Percentiles rank a stretch among this genome's conserved stretches.
Evolutionary conservation across 2,888 invertebrate species (phyloP).

Genomic region (Agonopterix arenella): DNA sequence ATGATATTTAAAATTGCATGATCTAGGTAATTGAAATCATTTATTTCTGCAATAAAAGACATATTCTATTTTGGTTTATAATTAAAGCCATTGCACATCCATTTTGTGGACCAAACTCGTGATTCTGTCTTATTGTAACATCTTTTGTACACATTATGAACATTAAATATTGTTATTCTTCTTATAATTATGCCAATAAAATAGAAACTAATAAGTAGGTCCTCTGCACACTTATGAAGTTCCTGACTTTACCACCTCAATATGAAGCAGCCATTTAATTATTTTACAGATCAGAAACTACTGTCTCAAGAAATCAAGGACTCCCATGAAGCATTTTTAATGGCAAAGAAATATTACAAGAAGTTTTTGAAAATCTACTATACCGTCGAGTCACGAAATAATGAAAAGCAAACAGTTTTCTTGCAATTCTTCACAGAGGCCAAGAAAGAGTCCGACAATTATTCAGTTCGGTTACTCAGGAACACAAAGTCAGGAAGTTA

Average conservation of each 20-base stretch:
- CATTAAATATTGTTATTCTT: too few species aligned
- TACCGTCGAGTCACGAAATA: constrained; percentile 45
- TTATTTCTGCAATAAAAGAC: too few species aligned
- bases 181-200: too few species aligned
- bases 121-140: too few species aligned
- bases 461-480: constrained; percentile 42
- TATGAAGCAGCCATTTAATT: background rate
- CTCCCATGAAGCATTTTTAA: constrained; percentile 65
- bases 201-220: background rate
- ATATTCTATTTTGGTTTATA: too few species aligned
- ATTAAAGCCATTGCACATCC: too few species aligned
- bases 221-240: background rate
- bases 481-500: constrained; percentile 41
- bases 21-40: too few species aligned
- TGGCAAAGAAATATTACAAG: constrained; percentile 66
- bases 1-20: too few species aligned
- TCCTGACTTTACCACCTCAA: background rate
- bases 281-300: constrained; percentile 52
- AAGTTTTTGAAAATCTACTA: constrained; percentile 60
- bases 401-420: constrained; percentile 42
- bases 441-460: constrained; percentile 55
- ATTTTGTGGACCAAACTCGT: too few species aligned
- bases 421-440: constrained; percentile 63
- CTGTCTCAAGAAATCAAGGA: constrained; percentile 62
- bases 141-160: too few species aligned